These are phyloP conservation scores for Strigamia maritima DNA, from an alignment of 2,888 invertebrate genomes.

Conservation along the genomic window DNA sequence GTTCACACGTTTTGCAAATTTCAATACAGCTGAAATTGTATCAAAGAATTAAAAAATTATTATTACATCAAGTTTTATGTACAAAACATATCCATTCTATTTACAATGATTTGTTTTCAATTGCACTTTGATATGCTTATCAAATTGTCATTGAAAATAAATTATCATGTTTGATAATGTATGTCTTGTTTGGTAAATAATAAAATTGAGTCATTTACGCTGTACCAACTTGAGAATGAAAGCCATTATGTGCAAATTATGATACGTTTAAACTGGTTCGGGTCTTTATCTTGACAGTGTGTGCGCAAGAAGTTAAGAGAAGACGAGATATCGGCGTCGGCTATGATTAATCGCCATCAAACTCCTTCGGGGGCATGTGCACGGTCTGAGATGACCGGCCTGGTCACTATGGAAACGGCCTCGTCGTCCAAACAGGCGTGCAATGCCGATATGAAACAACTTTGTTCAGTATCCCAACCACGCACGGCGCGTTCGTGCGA, in stretches of 20 bases:
- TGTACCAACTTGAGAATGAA: too few species aligned
- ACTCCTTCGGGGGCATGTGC: conserved; percentile 25
- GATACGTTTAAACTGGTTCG: background rate
- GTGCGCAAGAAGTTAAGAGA: background rate
- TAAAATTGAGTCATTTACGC: too few species aligned
- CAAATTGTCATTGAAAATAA: too few species aligned
- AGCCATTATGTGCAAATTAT: background rate
- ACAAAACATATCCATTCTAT: too few species aligned
- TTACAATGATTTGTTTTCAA: too few species aligned
- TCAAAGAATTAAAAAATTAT: too few species aligned
- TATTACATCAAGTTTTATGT: too few species aligned
- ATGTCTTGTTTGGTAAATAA: too few species aligned
- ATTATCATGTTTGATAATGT: too few species aligned
- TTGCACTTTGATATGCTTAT: too few species aligned
- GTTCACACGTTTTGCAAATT: too few species aligned
- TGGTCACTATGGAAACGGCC: conserved; percentile 18
- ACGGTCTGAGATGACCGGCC: conserved; percentile 8
- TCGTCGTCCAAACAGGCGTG: conserved; percentile 28
- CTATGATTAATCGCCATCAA: conserved; percentile 31
- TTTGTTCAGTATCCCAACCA: conserved; percentile 27
- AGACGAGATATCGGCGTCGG: background rate
- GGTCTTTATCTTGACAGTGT: conserved; percentile 1
- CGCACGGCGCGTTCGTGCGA: conserved; percentile 34
- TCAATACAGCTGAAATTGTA: too few species aligned
- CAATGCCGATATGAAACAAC: conserved; percentile 24